phyloP scores from a whole-genome alignment of 2,113 vertebrate species.

The Cervus canadensis region DNA sequence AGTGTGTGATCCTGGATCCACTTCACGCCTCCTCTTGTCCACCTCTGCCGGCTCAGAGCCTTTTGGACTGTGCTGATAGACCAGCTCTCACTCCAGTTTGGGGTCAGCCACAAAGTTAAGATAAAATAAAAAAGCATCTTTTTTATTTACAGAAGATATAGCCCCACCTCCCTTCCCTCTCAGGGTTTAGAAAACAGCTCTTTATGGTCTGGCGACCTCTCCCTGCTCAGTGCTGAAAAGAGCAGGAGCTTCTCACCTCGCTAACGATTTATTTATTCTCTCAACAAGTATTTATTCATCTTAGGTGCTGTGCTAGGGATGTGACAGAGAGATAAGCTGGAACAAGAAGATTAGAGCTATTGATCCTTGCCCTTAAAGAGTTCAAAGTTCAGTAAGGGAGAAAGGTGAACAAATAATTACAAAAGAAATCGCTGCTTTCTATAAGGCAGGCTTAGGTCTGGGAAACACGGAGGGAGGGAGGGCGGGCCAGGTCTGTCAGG shows the following conservation, averaged over 20 bases:
- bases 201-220: not conserved
- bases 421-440: not conserved
- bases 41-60: not conserved
- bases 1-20: not conserved
- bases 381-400: not conserved
- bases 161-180: not conserved
- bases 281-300: not conserved
- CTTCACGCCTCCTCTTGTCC: too few relatives aligned
- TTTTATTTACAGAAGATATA: not conserved
- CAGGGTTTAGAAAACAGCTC: not conserved
- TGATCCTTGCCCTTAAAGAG: not conserved
- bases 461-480: not conserved
- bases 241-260: not conserved
- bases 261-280: not conserved
- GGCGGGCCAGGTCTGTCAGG: not conserved
- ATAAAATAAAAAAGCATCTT: not conserved
- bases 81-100: not conserved
- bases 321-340: not conserved
- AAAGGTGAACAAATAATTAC: not conserved
- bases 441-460: fast-evolving
- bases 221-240: not conserved
- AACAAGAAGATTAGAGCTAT: not conserved
- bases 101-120: not conserved
- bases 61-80: not conserved
- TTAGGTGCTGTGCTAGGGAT: not conserved